These are phyloP conservation scores for Hassar affinis DNA, from an alignment of 2,113 vertebrate genomes.

Conservation along the genomic window DNA sequence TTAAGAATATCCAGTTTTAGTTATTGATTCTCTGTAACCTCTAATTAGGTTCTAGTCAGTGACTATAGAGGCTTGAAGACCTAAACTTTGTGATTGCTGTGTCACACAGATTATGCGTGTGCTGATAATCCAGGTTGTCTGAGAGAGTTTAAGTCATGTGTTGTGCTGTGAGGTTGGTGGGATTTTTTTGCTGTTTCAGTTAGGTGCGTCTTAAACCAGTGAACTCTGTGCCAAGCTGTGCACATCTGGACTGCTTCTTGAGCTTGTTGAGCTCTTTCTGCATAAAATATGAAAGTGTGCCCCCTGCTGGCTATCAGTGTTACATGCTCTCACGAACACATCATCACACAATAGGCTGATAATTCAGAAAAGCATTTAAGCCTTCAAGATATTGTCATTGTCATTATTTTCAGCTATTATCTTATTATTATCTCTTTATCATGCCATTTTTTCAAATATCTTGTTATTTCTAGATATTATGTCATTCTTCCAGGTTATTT, in stretches of 20 bases:
- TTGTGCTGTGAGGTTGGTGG: background rate
- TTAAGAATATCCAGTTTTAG: background rate
- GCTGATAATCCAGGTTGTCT: too few relatives aligned
- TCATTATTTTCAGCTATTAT: background rate
- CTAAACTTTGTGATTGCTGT: background rate
- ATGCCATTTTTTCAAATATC: background rate
- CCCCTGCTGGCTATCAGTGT: background rate
- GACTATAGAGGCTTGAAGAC: background rate
- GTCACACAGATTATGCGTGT: too few relatives aligned
- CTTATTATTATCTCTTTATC: background rate
- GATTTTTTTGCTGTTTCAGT: background rate
- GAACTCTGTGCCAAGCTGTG: background rate
- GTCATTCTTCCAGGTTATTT: background rate
- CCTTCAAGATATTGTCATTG: background rate
- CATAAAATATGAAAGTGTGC: background rate
- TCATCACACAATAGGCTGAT: background rate
- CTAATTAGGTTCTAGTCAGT: background rate
- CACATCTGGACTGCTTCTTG: background rate
- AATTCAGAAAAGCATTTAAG: too few relatives aligned
- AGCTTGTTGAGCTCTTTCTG: background rate
- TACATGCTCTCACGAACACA: background rate
- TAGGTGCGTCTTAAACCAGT: background rate
- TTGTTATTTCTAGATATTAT: too few relatives aligned
- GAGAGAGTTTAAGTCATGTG: too few relatives aligned
- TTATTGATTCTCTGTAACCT: background rate